phyloP scores from a whole-genome alignment of 1,140 invertebrate species.

The Tetragnatha versicolor region DNA sequence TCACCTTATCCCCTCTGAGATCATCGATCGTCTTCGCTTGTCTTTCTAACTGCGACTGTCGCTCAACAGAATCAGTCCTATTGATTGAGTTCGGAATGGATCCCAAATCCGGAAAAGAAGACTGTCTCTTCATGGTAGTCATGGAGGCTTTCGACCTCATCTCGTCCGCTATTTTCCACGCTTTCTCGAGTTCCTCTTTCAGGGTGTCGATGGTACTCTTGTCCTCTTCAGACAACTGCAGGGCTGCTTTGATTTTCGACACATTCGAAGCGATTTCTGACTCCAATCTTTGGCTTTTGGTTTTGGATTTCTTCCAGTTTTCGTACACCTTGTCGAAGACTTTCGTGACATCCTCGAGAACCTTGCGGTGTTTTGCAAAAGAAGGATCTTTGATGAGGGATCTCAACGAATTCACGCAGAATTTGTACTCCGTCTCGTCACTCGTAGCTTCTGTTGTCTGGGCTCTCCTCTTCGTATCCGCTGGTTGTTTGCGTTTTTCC shows the following conservation, averaged over 20 bases:
- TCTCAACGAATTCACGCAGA: not conserved
- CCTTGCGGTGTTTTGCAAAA: slow-evolving; percentile 10
- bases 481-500: too few relatives aligned
- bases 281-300: not conserved
- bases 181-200: slow-evolving; percentile 26
- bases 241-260: slow-evolving; percentile 13
- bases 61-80: not conserved
- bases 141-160: not conserved
- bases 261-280: slow-evolving; percentile 1
- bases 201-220: slow-evolving; percentile 16
- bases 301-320: not conserved
- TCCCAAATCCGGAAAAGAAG: too few relatives aligned
- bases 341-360: slow-evolving; percentile 18
- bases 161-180: slow-evolving; percentile 3
- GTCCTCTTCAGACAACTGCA: slow-evolving; percentile 26
- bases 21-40: not conserved
- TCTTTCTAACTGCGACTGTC: not conserved
- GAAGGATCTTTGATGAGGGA: slow-evolving; percentile 16
- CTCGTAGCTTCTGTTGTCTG: too few relatives aligned
- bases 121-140: not conserved
- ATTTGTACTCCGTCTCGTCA: not conserved
- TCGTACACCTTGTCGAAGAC: not conserved
- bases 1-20: not conserved
- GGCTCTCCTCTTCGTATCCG: too few relatives aligned
- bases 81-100: not conserved